Evolutionary conservation across 2,797 vertebrate genomes (phyloP).

Genomic region (Leptoclinus maculatus): DNA sequence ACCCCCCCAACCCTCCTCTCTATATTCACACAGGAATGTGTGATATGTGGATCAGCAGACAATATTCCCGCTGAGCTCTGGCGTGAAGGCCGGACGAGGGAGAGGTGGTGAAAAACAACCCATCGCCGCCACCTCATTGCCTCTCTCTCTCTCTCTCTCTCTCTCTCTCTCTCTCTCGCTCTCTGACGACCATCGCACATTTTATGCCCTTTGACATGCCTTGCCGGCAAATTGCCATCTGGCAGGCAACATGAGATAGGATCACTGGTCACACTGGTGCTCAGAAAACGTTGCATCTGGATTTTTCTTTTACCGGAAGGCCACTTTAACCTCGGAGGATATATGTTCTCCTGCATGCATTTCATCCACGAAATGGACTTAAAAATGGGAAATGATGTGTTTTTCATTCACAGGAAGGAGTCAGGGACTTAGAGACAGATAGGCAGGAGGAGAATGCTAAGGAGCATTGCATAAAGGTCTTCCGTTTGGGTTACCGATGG

Average conservation of each 20-base stretch:
- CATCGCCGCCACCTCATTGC: too few relatives aligned
- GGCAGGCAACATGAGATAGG: neutral
- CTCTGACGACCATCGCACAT: constrained; percentile 11
- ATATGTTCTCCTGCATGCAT: neutral
- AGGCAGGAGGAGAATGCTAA: constrained; percentile 14
- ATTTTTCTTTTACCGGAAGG: neutral
- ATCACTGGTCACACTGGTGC: neutral
- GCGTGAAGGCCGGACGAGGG: constrained; percentile 60
- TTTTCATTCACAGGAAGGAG: constrained; percentile 42
- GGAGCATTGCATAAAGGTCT: constrained; percentile 49
- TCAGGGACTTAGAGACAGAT: constrained; percentile 30
- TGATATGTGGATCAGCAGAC: constrained; percentile 82
- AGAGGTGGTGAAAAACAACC: constrained; percentile 70
- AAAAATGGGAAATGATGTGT: constrained; percentile 32
- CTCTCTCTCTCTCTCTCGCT: too few relatives aligned
- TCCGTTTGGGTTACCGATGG: constrained; percentile 38
- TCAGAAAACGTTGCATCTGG: constrained; percentile 8
- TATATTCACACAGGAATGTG: constrained; percentile 79
- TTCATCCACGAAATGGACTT: constrained; percentile 26
- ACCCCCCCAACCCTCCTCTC: constrained; percentile 14
- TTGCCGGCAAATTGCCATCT: neutral
- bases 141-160: too few relatives aligned
- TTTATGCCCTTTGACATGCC: constrained; percentile 37
- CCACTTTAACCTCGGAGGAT: neutral
- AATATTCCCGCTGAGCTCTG: constrained; percentile 75